Evolutionary conservation across 2,797 vertebrate genomes (phyloP).

Genomic region (Furcifer pardalis): DNA sequence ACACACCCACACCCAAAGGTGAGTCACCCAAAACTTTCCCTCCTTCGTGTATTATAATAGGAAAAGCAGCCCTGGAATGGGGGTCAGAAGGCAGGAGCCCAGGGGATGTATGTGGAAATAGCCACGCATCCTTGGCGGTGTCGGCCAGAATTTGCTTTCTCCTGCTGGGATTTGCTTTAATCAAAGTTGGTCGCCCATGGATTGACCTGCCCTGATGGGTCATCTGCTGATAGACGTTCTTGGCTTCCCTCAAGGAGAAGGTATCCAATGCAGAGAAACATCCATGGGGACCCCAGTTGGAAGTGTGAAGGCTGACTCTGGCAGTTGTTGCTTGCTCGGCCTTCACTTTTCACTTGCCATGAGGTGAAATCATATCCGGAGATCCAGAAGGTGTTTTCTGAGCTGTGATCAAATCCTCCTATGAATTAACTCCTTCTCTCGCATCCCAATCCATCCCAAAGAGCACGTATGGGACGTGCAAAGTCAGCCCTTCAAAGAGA

Average conservation of each 20-base stretch:
- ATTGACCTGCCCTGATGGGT: background rate
- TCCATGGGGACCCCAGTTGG: background rate
- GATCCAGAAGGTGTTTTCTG: background rate
- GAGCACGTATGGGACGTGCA: background rate
- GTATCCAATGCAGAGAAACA: background rate
- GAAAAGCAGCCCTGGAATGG: background rate
- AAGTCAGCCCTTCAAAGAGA: background rate
- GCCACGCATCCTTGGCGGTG: background rate
- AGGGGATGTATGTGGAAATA: background rate
- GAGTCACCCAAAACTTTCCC: too few species aligned
- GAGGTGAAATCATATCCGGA: background rate
- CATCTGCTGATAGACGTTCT: background rate
- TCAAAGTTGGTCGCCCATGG: background rate
- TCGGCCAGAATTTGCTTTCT: background rate
- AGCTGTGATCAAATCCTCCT: background rate
- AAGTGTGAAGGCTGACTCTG: background rate
- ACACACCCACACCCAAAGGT: too few species aligned
- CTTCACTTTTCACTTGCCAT: background rate
- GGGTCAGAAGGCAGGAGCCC: background rate
- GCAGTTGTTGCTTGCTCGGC: conserved; percentile 14
- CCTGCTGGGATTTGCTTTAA: background rate
- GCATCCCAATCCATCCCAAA: background rate
- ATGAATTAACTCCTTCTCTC: background rate
- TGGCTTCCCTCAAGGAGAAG: background rate
- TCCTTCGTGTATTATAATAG: background rate